Evolutionary conservation across 1,140 invertebrate genomes (phyloP).

Genomic region (Pseudoatta argentina): DNA sequence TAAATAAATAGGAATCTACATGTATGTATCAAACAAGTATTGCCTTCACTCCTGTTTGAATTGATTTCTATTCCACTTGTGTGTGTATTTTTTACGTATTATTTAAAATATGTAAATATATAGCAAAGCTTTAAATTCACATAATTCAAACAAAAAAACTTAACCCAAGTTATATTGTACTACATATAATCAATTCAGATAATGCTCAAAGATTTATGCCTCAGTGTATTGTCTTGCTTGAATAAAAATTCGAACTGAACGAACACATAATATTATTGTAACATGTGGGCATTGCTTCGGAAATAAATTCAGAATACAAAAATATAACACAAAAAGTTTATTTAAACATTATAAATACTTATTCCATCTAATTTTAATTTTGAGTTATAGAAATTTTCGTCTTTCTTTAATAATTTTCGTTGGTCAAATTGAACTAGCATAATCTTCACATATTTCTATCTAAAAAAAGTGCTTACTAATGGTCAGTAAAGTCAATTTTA

Average conservation of each 20-base stretch:
- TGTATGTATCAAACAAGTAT: constrained; percentile 49
- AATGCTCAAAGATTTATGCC: background rate
- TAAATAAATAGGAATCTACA: constrained; percentile 76
- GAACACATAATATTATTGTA: no score
- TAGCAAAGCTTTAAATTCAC: constrained; percentile 3
- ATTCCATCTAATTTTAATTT: no score
- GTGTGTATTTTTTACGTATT: background rate
- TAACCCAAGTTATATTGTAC: background rate
- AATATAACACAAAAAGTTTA: no score
- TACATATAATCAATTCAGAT: background rate
- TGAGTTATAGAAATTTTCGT: no score
- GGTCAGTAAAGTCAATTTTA: no score
- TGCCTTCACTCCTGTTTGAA: background rate
- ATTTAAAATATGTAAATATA: background rate
- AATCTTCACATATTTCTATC: no score
- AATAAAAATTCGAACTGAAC: background rate
- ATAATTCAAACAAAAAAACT: background rate
- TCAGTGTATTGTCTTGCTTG: background rate
- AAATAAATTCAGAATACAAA: no score
- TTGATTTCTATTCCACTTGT: background rate
- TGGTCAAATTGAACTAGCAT: no score
- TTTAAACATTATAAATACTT: no score
- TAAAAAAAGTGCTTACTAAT: no score
- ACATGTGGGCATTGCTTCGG: no score
- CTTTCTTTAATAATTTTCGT: no score